Evolutionary conservation across 2,113 vertebrate species (phyloP), one percentile per base, ranked within the genome.

Genomic region (Thermophis baileyi): DNA sequence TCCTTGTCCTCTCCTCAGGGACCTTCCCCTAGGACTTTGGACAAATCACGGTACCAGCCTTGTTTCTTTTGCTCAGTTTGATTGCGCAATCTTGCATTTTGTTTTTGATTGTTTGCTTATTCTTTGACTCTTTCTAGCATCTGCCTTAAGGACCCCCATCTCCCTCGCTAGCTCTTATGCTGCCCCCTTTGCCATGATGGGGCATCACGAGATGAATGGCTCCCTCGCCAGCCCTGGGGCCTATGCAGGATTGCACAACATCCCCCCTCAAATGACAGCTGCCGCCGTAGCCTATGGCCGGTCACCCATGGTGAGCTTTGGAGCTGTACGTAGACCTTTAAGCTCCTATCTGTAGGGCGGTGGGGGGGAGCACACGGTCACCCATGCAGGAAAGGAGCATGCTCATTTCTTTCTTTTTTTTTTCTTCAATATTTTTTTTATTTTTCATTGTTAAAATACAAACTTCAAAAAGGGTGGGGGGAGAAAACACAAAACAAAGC

Each of bases 151-250:
- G 27, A 98, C 98, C 0, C 99, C 99, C 24, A 97, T 99, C 96
- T 98, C 99, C 88, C 98, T 99, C 0, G 98, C 98, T 0, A 97
- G 98, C n/a, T 98, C 99, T 11, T 99, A 99, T 0, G 98, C 98
- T 0, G 93, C 97, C 0, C 99, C 99, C 0, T 99, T 99, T 0
- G 98, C 98, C 44, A 99, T 99, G 99, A 99, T 99, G 98, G 98
- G 99, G 86, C 99, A 99, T 95, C 99, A 99, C 0, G 99, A 99
- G 94, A 99, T 99, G 98, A 99, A 99, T 6, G 99, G 99, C 12
- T 98, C 99, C 1, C 98, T 99, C 91, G 98, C 98, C 94, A 99
- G 98, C 96, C 98, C 99, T 0, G 98, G 98, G 0, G 98, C 98
- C 94, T 99, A 99, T 0, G 98, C 99, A 0, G 97, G 99, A 74